A percentile compares a stretch with the other conserved stretches of the same genome.
Evolutionary conservation across 2,888 invertebrate genomes (phyloP).

Genomic region (Sarcophaga subvicina): DNA sequence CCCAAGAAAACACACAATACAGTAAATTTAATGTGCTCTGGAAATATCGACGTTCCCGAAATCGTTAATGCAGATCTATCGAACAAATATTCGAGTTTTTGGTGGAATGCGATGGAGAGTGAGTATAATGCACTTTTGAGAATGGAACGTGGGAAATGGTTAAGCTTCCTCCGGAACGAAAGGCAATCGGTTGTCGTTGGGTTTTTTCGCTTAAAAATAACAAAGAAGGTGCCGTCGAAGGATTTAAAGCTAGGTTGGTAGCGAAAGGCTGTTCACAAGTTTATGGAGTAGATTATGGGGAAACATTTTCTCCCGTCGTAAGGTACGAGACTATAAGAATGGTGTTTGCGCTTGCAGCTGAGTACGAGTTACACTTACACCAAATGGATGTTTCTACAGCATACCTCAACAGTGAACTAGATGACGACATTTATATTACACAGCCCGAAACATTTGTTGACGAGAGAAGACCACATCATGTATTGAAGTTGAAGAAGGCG

Average conservation of each 20-base stretch:
- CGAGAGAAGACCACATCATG: conserved; percentile 40
- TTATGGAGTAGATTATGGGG: conserved; percentile 58
- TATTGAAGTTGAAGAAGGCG: conserved; percentile 65
- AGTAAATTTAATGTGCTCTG: no score
- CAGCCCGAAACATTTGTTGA: conserved; percentile 59
- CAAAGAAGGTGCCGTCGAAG: conserved; percentile 56
- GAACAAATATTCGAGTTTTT: no score
- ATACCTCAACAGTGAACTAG: conserved; percentile 56
- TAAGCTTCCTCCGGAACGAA: conserved; percentile 50
- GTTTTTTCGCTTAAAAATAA: conserved; percentile 56
- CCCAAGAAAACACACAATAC: no score
- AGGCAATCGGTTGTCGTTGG: conserved; percentile 60
- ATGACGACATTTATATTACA: conserved; percentile 61
- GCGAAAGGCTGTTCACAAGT: conserved; percentile 59
- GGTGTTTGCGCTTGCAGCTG: conserved; percentile 49
- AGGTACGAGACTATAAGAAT: conserved; percentile 43
- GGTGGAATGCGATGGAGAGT: no score
- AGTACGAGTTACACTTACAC: conserved; percentile 44
- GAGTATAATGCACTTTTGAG: no score
- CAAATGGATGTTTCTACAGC: conserved; percentile 63
- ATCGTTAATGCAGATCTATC: conserved; percentile 14
- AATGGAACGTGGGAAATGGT: not conserved
- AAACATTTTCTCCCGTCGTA: conserved; percentile 52
- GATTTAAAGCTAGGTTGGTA: conserved; percentile 66
- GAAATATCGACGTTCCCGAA: conserved; percentile 21